phyloP scores from a whole-genome alignment of 2,113 vertebrate genomes.

The Lathamus discolor region DNA sequence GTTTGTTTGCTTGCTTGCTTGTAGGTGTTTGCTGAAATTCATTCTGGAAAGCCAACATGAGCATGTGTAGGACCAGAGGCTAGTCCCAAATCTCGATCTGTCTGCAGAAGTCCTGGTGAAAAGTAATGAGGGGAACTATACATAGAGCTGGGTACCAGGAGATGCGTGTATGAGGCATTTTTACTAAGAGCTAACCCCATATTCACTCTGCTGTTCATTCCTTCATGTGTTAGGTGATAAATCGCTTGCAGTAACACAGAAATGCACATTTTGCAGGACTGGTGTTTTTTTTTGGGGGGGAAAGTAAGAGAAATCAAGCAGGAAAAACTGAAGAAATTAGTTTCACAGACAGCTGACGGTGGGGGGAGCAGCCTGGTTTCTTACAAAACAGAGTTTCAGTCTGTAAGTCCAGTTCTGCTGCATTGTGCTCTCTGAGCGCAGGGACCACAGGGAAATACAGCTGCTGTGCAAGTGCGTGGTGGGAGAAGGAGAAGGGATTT shows the following conservation, averaged over 20 bases:
- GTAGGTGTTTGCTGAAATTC: not conserved
- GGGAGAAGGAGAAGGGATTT: not conserved
- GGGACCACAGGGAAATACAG: not conserved
- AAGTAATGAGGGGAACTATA: not conserved
- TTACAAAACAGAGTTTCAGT: not conserved
- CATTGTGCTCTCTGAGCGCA: fast-evolving
- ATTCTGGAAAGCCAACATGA: not conserved
- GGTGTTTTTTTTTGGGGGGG: too few relatives aligned
- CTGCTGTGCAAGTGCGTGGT: not conserved
- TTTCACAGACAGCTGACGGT: not conserved
- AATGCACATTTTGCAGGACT: not conserved
- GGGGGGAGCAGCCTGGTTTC: not conserved
- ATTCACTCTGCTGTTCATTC: not conserved
- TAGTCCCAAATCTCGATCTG: not conserved
- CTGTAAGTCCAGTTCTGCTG: fast-evolving
- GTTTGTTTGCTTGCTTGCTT: not conserved
- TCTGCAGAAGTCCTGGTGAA: not conserved
- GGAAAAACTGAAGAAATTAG: not conserved
- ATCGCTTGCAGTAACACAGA: fast-evolving
- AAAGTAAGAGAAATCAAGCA: not conserved
- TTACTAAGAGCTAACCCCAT: not conserved
- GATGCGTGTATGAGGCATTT: not conserved
- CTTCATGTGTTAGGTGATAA: fast-evolving
- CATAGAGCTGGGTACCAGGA: not conserved
- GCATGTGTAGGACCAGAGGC: not conserved